Percentiles rank a stretch among this genome's conserved stretches.
These are phyloP conservation scores for Cryptophagus acutangulus DNA, from an alignment of 2,888 invertebrate genomes.

Conservation along the genomic window DNA sequence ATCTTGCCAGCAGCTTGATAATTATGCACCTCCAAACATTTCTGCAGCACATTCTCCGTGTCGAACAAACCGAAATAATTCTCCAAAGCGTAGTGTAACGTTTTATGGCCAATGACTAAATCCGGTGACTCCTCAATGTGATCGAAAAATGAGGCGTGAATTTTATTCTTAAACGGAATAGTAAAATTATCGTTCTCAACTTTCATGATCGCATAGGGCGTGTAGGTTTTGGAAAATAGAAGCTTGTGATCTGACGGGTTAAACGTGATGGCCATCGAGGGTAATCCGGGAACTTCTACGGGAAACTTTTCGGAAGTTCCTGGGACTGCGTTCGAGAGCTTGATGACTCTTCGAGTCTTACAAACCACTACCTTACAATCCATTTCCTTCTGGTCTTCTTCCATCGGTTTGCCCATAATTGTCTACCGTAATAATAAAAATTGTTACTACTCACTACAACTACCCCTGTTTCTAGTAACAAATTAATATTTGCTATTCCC, in stretches of 20 bases:
- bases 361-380: slow-evolving; percentile 61
- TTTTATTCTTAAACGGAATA: slow-evolving; percentile 14
- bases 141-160: slow-evolving; percentile 21
- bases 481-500: slow-evolving; percentile 11
- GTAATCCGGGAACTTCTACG: slow-evolving; percentile 46
- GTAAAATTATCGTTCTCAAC: slow-evolving; percentile 28
- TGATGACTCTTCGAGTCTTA: slow-evolving; percentile 67
- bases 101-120: slow-evolving; percentile 39
- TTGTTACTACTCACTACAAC: neutral
- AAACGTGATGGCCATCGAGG: slow-evolving; percentile 45
- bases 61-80: slow-evolving; percentile 45
- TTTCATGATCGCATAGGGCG: slow-evolving; percentile 30
- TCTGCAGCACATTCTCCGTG: slow-evolving; percentile 40
- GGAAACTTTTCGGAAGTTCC: slow-evolving; percentile 40
- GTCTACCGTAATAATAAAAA: slow-evolving; percentile 45
- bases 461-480: neutral
- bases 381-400: slow-evolving; percentile 52
- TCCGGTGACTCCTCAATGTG: slow-evolving; percentile 30
- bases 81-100: slow-evolving; percentile 44
- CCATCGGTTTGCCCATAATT: slow-evolving; percentile 51
- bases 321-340: slow-evolving; percentile 53
- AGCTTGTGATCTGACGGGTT: slow-evolving; percentile 39
- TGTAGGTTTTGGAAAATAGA: slow-evolving; percentile 32
- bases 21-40: slow-evolving; percentile 42
- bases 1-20: slow-evolving; percentile 47